Evolutionary conservation across 92 coral and sea anemone species (phyloP).

Genomic region (Palythoa heliodiscus): DNA sequence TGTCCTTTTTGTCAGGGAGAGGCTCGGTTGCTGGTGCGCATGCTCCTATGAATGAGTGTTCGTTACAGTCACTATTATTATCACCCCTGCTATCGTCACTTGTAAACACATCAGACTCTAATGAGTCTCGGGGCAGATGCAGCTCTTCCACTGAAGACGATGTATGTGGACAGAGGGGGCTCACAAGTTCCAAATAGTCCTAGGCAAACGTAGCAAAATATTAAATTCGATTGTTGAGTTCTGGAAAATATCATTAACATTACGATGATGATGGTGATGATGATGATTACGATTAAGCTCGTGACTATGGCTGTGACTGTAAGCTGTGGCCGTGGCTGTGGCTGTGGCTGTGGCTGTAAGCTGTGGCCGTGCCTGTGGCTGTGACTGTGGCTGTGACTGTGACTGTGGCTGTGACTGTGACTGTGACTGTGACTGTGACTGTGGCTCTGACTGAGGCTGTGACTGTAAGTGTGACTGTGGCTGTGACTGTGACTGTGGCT

Average conservation of each 20-base stretch:
- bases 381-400: too few relatives aligned
- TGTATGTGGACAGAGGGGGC: slow-evolving; percentile 87
- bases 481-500: too few relatives aligned
- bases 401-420: too few relatives aligned
- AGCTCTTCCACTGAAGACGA: slow-evolving; percentile 71
- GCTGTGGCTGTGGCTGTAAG: too few relatives aligned
- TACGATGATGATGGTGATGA: neutral
- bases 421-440: too few relatives aligned
- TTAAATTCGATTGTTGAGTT: neutral
- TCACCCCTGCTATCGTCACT: slow-evolving; percentile 72
- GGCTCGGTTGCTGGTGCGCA: neutral
- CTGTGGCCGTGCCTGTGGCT: too few relatives aligned
- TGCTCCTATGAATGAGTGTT: slow-evolving; percentile 48
- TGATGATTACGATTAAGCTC: too few relatives aligned
- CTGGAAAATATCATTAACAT: neutral
- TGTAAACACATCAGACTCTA: slow-evolving; percentile 66
- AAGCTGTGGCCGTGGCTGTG: too few relatives aligned
- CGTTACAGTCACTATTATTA: slow-evolving; percentile 57
- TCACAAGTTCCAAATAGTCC: slow-evolving; percentile 93
- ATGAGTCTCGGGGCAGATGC: slow-evolving; percentile 38
- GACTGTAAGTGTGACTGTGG: too few relatives aligned
- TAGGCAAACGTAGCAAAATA: slow-evolving; percentile 23
- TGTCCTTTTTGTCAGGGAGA: neutral
- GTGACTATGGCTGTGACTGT: too few relatives aligned
- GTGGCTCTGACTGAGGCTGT: too few relatives aligned